Evolutionary conservation across 1,140 invertebrate species (phyloP).

Genomic region (Tetramorium alpestre): DNA sequence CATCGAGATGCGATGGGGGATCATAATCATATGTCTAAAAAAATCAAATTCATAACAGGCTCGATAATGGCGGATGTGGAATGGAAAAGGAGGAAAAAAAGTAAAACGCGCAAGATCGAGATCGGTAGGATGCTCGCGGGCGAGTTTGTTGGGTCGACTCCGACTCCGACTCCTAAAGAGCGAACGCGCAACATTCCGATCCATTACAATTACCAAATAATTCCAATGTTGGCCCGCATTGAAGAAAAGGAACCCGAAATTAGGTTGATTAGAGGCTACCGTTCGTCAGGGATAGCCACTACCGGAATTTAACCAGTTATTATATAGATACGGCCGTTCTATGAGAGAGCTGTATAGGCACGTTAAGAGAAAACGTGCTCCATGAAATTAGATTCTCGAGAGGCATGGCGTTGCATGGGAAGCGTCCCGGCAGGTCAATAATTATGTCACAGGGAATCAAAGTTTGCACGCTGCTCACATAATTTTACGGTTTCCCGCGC

Average conservation of each 20-base stretch:
- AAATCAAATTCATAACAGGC: slow-evolving; percentile 57
- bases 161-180: slow-evolving; percentile 60
- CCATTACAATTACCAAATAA: slow-evolving; percentile 85
- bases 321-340: slow-evolving; percentile 79
- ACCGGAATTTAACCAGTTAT: slow-evolving; percentile 86
- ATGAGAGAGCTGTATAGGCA: slow-evolving; percentile 50
- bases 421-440: slow-evolving; percentile 30
- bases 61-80: slow-evolving; percentile 59
- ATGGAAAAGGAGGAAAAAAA: slow-evolving; percentile 48
- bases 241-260: slow-evolving; percentile 82
- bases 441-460: slow-evolving; percentile 54
- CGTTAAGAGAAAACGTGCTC: slow-evolving; percentile 68
- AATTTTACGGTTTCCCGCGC: slow-evolving; percentile 42
- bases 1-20: not conserved
- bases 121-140: slow-evolving; percentile 46
- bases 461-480: slow-evolving; percentile 53
- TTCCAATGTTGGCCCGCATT: slow-evolving; percentile 82
- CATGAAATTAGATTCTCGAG: slow-evolving; percentile 66
- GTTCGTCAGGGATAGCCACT: slow-evolving; percentile 84
- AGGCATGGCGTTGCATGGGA: slow-evolving; percentile 40
- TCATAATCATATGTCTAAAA: slow-evolving; percentile 28
- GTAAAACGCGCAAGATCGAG: slow-evolving; percentile 53
- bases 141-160: slow-evolving; percentile 5
- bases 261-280: slow-evolving; percentile 86
- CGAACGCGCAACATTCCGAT: slow-evolving; percentile 83